Evolutionary conservation across 2,888 invertebrate species (phyloP).

Genomic region (Caenorhabditis virilis): DNA sequence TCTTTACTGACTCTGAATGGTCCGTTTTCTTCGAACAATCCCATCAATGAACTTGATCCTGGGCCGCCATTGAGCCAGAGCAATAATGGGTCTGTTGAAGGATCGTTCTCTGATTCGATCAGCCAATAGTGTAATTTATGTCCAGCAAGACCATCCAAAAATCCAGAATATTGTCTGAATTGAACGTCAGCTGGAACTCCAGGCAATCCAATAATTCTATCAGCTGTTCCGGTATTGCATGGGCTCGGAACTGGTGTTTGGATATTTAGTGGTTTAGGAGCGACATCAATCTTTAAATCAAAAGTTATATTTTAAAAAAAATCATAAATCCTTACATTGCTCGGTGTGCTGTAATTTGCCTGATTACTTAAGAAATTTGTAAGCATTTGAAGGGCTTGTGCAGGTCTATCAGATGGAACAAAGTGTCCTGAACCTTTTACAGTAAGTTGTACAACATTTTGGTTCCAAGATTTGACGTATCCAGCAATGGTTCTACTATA

Average conservation of each 20-base stretch:
- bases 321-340: conserved; percentile 6
- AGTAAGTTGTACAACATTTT: conserved; percentile 42
- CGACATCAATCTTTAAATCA: conserved; percentile 28
- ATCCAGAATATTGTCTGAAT: conserved; percentile 46
- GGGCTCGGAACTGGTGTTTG: background rate
- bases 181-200: conserved; percentile 26
- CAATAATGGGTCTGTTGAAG: conserved; percentile 42
- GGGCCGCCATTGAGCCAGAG: conserved; percentile 68
- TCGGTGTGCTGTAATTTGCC: conserved; percentile 46
- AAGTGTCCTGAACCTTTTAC: conserved; percentile 52
- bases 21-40: conserved; percentile 70
- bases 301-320: no score
- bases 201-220: conserved; percentile 39
- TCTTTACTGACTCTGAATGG: conserved; percentile 67
- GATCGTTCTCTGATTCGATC: conserved; percentile 43
- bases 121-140: conserved; percentile 70
- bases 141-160: conserved; percentile 63
- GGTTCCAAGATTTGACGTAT: conserved; percentile 39
- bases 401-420: conserved; percentile 53
- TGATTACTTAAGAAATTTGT: conserved; percentile 50
- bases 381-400: conserved; percentile 59
- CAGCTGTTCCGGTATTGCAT: conserved; percentile 18
- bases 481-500: conserved; percentile 38
- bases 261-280: conserved; percentile 25
- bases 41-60: conserved; percentile 70